Conservation (phyloP, 2,113 vertebrate species). For the Numenius arquata region DNA sequence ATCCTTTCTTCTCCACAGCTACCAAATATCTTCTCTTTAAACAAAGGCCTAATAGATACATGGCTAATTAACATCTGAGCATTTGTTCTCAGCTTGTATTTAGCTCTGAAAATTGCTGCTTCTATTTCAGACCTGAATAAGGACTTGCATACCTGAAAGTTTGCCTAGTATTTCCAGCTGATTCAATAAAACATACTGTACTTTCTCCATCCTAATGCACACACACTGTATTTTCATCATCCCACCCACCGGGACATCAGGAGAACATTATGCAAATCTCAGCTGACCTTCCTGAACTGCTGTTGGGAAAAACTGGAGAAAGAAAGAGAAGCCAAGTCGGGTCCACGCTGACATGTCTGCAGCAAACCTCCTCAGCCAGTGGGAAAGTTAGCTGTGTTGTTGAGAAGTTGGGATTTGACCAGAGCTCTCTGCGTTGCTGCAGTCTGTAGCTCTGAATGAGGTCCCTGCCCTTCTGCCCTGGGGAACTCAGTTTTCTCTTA, state of each 20-base stretch:
- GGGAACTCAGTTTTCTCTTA: background rate
- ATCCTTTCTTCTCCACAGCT: background rate
- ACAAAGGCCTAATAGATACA: conserved; percentile 50
- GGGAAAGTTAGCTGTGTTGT: background rate
- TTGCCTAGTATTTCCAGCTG: background rate
- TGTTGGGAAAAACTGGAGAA: background rate
- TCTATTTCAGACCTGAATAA: conserved; percentile 38
- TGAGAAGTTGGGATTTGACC: background rate
- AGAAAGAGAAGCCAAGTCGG: background rate
- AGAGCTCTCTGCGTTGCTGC: background rate
- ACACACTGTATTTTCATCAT: background rate
- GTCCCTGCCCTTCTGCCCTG: background rate
- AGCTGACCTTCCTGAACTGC: background rate
- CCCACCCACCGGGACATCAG: background rate
- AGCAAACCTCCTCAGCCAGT: background rate
- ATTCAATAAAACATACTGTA: background rate
- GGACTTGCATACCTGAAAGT: background rate
- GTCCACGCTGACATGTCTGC: background rate
- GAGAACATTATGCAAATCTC: background rate
- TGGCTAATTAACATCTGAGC: conserved; percentile 39
- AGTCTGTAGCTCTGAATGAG: background rate
- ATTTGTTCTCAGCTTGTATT: conserved; percentile 29
- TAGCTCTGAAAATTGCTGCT: conserved; percentile 43
- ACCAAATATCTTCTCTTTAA: conserved; percentile 24
- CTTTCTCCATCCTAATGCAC: background rate